Percentiles rank a stretch among this genome's conserved stretches.
Conservation (phyloP, 2,888 invertebrate genomes). For the Euplexia lucipara region DNA sequence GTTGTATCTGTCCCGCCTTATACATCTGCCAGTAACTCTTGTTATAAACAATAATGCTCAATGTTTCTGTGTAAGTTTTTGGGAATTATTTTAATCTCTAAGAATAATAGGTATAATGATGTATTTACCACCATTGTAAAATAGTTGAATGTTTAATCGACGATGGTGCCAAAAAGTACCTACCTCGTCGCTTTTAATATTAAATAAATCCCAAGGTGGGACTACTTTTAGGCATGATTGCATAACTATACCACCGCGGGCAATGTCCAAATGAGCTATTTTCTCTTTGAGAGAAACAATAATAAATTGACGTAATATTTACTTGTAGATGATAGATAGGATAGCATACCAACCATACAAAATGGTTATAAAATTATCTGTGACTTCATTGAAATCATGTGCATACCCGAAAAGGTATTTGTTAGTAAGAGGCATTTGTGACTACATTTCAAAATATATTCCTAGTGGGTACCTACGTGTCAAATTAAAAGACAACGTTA, state of each 20-base stretch:
- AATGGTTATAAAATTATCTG: constrained; percentile 68
- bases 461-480: constrained; percentile 29
- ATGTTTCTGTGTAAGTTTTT: constrained; percentile 43
- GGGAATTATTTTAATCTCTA: constrained; percentile 53
- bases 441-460: constrained; percentile 49
- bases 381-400: constrained; percentile 68
- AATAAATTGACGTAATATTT: constrained; percentile 63
- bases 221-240: constrained; percentile 39
- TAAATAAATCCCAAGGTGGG: constrained; percentile 25
- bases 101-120: constrained; percentile 47
- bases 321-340: constrained; percentile 62
- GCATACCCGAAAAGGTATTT: constrained; percentile 45
- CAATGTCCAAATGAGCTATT: constrained; percentile 48
- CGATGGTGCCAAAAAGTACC: constrained; percentile 31
- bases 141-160: constrained; percentile 47
- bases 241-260: constrained; percentile 57
- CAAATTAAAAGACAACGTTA: constrained; percentile 38
- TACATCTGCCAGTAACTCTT: constrained; percentile 20
- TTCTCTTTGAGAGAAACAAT: constrained; percentile 33
- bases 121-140: constrained; percentile 39
- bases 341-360: constrained; percentile 64
- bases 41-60: constrained; percentile 45
- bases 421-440: constrained; percentile 48
- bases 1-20: constrained; percentile 39
- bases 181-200: constrained; percentile 18